Evolutionary conservation across 2,888 invertebrate genomes (phyloP), one percentile per base, ranked within the genome.

Genomic region (Hesperia comma): DNA sequence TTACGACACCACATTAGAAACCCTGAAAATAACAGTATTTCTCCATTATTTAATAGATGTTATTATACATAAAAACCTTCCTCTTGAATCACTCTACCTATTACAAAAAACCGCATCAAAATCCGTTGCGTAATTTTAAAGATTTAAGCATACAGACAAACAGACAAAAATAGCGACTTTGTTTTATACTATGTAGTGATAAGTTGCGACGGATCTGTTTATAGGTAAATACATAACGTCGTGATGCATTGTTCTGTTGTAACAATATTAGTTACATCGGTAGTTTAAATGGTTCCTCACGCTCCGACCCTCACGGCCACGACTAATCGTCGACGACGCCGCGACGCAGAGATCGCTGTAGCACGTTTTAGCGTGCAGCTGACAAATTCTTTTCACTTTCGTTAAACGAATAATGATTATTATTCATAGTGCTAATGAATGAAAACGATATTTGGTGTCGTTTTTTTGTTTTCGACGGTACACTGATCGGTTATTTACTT

Each of bases 351-450:
- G 43, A 43, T 49, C 49, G 49, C 49, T 46, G 17, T n/a, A 19
- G 19, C 12, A 49, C 49, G 67, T 63, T 68, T 72, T 70, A 69
- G 69, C 69, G 51, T 51, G 55, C 61, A 49, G 53, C 54, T 67
- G 66, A 53, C 57, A 68, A 69, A 63, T 63, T 68, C 63, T 67
- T 69, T 69, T 71, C 68, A 67, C 71, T 72, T 71, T 72, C 72
- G 62, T 63, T 66, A 61, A 62, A 53, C 40, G 53, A 8, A 53
- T 41, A 64, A 66, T 66, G 37, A 61, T 58, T 37, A 41, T 37
- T 37, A 40, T 53, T 60, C 32, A 66, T 21, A 17, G 51, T 63
- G 46, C 19, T 54, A 43, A 43, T 57, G 40, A 61, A 56, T 57
- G 37, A 58, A 37, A 49, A 56, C 21, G 63, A 49, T 55, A 61